Conservation (phyloP, 2,888 invertebrate genomes). For the Clunio marinus region DNA sequence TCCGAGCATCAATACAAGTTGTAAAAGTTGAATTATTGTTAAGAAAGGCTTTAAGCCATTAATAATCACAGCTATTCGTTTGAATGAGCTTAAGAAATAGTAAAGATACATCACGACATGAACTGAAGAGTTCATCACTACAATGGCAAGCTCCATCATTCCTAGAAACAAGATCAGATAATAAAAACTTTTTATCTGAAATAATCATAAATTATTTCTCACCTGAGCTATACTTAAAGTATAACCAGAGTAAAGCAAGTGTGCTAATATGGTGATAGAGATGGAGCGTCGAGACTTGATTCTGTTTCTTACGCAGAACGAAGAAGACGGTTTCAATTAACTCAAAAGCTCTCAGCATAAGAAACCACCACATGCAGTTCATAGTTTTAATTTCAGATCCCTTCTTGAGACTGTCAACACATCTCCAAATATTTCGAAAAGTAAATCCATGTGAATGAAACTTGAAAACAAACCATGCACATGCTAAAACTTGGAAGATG, state of each 20-base stretch:
- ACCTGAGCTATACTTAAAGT: too few relatives aligned
- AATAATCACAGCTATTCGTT: background rate
- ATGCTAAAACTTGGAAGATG: background rate
- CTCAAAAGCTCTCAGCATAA: constrained; percentile 54
- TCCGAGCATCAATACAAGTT: too few relatives aligned
- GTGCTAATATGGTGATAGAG: constrained; percentile 56
- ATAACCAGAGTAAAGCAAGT: constrained; percentile 51
- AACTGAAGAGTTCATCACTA: too few relatives aligned
- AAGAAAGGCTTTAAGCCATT: background rate
- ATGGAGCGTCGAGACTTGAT: constrained; percentile 54
- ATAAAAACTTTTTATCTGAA: too few relatives aligned
- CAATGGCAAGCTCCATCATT: too few relatives aligned
- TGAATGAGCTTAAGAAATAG: constrained; percentile 48
- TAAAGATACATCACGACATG: constrained; percentile 57
- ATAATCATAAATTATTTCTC: too few relatives aligned
- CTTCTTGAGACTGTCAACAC: too few relatives aligned
- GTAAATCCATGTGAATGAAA: constrained; percentile 4
- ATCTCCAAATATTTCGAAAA: too few relatives aligned
- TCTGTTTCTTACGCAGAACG: constrained; percentile 54
- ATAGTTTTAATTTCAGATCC: too few relatives aligned
- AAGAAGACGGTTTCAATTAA: constrained; percentile 56
- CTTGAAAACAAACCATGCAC: background rate
- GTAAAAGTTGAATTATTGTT: constrained; percentile 2
- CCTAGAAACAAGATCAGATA: too few relatives aligned
- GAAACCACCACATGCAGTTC: too few relatives aligned